Percentiles rank a stretch among this genome's conserved stretches.
phyloP scores from a whole-genome alignment of 2,797 vertebrate species.

The Rhinophrynus dorsalis region DNA sequence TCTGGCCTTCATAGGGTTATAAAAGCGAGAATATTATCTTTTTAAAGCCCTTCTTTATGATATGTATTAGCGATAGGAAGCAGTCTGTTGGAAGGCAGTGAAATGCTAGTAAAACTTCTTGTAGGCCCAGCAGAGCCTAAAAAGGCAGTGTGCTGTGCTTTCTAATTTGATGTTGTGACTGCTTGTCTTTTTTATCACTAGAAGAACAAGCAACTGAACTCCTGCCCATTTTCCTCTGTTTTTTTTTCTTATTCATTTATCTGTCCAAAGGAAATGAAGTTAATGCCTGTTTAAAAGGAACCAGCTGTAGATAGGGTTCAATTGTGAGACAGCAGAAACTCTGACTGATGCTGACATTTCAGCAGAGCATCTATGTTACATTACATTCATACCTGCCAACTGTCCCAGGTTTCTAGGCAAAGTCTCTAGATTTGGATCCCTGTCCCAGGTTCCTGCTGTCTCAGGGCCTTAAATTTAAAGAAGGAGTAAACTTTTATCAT shows the following conservation, averaged over 20 bases:
- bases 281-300: conserved; percentile 58
- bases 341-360: conserved; percentile 15
- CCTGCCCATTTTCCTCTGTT: conserved; percentile 64
- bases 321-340: conserved; percentile 14
- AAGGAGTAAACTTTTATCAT: too few species aligned
- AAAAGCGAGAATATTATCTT: too few species aligned
- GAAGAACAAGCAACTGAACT: conserved; percentile 42
- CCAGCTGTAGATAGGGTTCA: conserved; percentile 33
- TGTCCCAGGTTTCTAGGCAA: too few species aligned
- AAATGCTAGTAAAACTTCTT: not conserved
- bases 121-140: conserved; percentile 30
- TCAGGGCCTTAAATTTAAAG: too few species aligned
- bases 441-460: too few species aligned
- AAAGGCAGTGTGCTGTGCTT: conserved; percentile 50
- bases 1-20: too few species aligned
- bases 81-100: not conserved
- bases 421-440: too few species aligned
- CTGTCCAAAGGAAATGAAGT: conserved; percentile 53
- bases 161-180: conserved; percentile 51
- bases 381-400: too few species aligned
- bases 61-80: too few species aligned
- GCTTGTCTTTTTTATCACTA: conserved; percentile 37
- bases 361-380: not conserved
- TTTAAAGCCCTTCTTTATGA: too few species aligned
- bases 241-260: conserved; percentile 60